A percentile compares a stretch with the other conserved stretches of the same genome.
phyloP scores from a whole-genome alignment of 2,113 vertebrate genomes.

The Chionis minor region DNA sequence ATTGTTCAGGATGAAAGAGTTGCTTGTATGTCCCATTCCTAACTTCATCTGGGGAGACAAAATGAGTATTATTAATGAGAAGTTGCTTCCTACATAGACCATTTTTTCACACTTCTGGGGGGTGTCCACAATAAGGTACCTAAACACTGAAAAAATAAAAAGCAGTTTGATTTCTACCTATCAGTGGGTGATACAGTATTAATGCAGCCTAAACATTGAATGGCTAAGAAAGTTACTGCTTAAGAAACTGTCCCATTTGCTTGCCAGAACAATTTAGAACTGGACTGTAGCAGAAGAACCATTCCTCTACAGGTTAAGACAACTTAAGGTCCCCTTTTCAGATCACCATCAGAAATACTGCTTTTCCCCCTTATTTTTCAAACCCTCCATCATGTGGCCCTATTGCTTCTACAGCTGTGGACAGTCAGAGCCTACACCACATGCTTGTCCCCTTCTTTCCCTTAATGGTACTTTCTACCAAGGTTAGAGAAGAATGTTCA shows the following conservation, averaged over 20 bases:
- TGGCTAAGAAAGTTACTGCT: neutral
- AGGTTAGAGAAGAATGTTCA: neutral
- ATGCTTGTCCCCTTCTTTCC: neutral
- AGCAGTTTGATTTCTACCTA: neutral
- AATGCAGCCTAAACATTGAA: neutral
- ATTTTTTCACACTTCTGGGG: neutral
- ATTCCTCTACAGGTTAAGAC: neutral
- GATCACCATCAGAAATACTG: neutral
- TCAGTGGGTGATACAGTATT: neutral
- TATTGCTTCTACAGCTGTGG: neutral
- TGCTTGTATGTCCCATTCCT: conserved; percentile 78
- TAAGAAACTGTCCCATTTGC: neutral
- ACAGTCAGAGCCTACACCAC: neutral
- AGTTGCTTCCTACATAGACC: neutral
- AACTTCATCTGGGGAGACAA: conserved; percentile 78
- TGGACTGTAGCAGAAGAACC: neutral
- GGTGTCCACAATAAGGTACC: neutral
- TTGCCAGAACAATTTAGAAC: neutral
- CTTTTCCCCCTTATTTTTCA: neutral
- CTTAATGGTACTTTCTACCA: neutral
- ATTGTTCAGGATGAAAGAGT: conserved; percentile 87
- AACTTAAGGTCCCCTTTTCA: neutral
- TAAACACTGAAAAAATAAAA: neutral
- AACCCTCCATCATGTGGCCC: neutral
- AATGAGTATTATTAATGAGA: neutral